Base-by-base conservation (phyloP, 2,113 vertebrate genomes). In the Columba janthina region DNA sequence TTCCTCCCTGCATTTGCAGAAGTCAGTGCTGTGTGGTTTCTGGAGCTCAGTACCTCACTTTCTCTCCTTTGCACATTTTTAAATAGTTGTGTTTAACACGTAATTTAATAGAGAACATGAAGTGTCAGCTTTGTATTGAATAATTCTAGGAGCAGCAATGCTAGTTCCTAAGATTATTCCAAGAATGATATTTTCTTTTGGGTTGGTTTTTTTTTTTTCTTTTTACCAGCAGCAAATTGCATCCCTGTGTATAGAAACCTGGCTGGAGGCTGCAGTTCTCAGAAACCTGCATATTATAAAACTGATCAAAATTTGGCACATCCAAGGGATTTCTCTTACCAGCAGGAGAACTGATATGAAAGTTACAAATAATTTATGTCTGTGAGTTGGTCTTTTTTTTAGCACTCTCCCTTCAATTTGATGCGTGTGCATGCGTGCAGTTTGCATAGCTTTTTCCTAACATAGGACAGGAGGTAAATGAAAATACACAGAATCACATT, bases 141-240 rank as follows among this genome's bases (percentile, higher is more conserved):
- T 46, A 60, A 38, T 42, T 81, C 15, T 40, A 21, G 32, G 5
- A 81, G 5, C 32, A 61, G 15, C 15, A 32, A 4, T 26, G 38
- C 32, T 8, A 16, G 11, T 31, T 84, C 28, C 15, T 60, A 15
- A 51, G 6, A 81, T 32, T 15, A 18, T 42, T 71, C 13, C 20
- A 5, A 67, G 29, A 89, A 32, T 38, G 5, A 61, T 38, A 19
- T 46, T 46, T 46, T 46, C 4, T 51, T 46, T 32, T 18, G 8
- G 10, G 22, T 51, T 42, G 40, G 50, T 13, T 28, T 53, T 28
- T 28, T 6, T 82, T 19, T 1, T 36, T 71, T 66, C 12, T 57
- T 34, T 36, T 28, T 24, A 12, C 4, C 4, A 12, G 6, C 13
- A 29, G 17, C 32, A 64, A 21, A 38, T 74, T 0, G 0, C 20